phyloP scores from a whole-genome alignment of 1,140 invertebrate species.

The Drosophila erecta region DNA sequence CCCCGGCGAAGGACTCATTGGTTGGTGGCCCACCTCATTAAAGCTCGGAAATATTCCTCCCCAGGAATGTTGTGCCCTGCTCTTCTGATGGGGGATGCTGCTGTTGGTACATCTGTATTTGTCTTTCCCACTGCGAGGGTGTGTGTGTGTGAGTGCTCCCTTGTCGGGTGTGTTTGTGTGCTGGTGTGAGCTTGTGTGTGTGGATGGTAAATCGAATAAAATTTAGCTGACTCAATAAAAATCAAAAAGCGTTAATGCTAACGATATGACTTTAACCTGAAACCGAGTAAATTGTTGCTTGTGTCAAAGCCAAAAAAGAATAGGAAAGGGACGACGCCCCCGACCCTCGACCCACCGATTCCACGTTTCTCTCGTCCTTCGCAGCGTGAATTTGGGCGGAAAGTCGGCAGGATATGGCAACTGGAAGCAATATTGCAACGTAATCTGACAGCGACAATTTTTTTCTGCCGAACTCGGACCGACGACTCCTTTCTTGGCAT shows the following conservation, averaged over 20 bases:
- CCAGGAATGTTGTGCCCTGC: conserved; percentile 66
- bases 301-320: conserved; percentile 73
- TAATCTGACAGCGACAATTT: conserved; percentile 81
- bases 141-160: conserved; percentile 5
- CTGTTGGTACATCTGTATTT: conserved; percentile 32
- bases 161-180: conserved; percentile 23
- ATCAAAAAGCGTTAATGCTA: conserved; percentile 85
- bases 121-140: conserved; percentile 25
- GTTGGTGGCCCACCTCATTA: conserved; percentile 78
- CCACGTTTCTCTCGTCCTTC: conserved; percentile 22
- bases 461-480: conserved; percentile 37
- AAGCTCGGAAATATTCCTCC: conserved; percentile 79
- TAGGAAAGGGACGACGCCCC: conserved; percentile 1
- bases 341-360: not conserved
- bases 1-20: conserved; percentile 65
- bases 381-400: conserved; percentile 60
- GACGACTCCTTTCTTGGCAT: conserved; percentile 69
- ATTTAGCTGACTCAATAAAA: conserved; percentile 85
- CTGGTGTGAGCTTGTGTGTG: conserved; percentile 28
- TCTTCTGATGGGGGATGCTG: conserved; percentile 40
- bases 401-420: conserved; percentile 76
- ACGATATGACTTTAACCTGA: conserved; percentile 84
- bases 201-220: conserved; percentile 83
- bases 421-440: conserved; percentile 81
- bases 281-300: conserved; percentile 82